phyloP scores from a whole-genome alignment of 1,140 invertebrate species.

The Drosophila subobscura region DNA sequence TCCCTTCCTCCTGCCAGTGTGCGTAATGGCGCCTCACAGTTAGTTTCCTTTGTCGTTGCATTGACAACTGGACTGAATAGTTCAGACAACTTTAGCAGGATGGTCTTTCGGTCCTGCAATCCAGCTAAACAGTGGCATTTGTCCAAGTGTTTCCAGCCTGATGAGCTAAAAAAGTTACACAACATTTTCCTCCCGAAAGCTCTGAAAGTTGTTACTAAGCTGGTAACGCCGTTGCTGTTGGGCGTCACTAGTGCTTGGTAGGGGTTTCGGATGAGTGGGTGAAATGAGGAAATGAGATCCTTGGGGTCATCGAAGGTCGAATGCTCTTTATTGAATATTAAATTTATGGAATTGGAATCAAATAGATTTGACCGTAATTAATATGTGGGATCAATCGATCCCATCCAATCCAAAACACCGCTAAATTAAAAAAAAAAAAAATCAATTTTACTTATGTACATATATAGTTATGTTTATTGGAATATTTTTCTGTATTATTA shows the following conservation, averaged over 20 bases:
- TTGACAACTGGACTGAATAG: slow-evolving; percentile 6
- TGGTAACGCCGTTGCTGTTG: slow-evolving; percentile 23
- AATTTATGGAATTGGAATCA: neutral
- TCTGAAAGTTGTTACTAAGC: slow-evolving; percentile 3
- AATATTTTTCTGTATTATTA: neutral
- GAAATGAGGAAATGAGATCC: neutral
- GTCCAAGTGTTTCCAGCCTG: slow-evolving; percentile 73
- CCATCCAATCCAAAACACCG: too few relatives aligned
- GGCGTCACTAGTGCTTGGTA: slow-evolving; percentile 38
- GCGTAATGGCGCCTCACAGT: slow-evolving; percentile 23
- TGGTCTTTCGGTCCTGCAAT: slow-evolving; percentile 23
- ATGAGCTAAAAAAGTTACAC: slow-evolving; percentile 75
- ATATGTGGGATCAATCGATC: too few relatives aligned
- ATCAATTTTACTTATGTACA: too few relatives aligned
- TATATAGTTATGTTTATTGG: too few relatives aligned
- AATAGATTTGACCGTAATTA: too few relatives aligned
- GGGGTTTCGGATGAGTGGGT: slow-evolving; percentile 9
- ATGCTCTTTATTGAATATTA: slow-evolving; percentile 15
- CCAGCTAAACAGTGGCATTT: slow-evolving; percentile 52
- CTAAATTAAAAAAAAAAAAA: too few relatives aligned
- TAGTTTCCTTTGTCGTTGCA: slow-evolving; percentile 25
- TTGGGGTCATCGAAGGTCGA: slow-evolving; percentile 13
- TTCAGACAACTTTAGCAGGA: slow-evolving; percentile 9
- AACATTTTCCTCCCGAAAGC: slow-evolving; percentile 43
- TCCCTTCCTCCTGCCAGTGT: slow-evolving; percentile 40